A percentile compares a stretch with the other conserved stretches of the same genome.
Conservation (phyloP, 1,140 invertebrate genomes). For the Hycleus phaleratus region DNA sequence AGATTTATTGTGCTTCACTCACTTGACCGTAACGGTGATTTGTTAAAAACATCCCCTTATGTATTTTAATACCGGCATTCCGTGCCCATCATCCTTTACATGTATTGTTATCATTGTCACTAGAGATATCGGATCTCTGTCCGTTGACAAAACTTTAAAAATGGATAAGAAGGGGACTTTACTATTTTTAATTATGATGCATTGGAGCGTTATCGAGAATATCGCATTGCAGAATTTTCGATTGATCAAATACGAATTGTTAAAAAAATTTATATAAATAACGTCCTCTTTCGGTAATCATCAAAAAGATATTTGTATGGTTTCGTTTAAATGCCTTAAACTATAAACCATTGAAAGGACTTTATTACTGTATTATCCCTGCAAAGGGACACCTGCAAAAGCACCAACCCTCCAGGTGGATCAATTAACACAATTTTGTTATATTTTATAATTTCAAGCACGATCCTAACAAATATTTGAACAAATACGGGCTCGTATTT, state of each 20-base stretch:
- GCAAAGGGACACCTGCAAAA: too few species aligned
- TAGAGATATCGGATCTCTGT: constrained; percentile 31
- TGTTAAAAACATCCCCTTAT: too few species aligned
- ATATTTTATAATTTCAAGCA: too few species aligned
- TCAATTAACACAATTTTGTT: too few species aligned
- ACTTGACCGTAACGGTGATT: too few species aligned
- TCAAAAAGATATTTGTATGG: constrained; percentile 12
- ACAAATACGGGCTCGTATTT: too few species aligned
- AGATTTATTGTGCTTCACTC: not conserved
- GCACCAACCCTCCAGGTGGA: too few species aligned
- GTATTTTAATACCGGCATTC: too few species aligned
- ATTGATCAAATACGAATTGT: constrained; percentile 32
- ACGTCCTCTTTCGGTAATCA: not conserved
- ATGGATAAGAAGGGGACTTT: not conserved
- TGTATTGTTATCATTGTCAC: constrained; percentile 32
- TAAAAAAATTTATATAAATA: not conserved
- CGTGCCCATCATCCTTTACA: not conserved
- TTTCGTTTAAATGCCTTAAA: constrained; percentile 21
- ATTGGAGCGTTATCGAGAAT: not conserved
- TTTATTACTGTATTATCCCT: too few species aligned
- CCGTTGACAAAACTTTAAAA: constrained; percentile 19
- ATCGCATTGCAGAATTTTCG: constrained; percentile 22
- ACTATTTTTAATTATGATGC: too few species aligned
- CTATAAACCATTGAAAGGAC: too few species aligned
- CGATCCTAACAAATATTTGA: too few species aligned